These are phyloP conservation scores for Thyatira batis DNA, from an alignment of 2,888 invertebrate genomes.

Conservation along the genomic window DNA sequence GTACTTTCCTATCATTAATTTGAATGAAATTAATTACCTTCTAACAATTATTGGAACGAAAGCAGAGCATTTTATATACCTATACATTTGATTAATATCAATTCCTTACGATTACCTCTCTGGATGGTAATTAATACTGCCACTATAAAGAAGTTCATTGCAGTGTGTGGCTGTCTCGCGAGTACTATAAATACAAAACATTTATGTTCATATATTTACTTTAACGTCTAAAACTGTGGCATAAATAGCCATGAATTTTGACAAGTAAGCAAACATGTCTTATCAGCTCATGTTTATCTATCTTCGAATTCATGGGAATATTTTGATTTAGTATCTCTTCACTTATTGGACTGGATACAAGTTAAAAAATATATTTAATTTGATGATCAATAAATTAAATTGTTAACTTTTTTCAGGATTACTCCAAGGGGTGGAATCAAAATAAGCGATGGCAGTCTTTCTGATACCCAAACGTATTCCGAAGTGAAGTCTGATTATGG, in stretches of 20 bases:
- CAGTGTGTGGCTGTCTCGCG: neutral
- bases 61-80: too few species aligned
- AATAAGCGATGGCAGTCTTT: constrained; percentile 90
- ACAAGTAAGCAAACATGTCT: constrained; percentile 36
- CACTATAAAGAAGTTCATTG: neutral
- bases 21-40: neutral
- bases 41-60: too few species aligned
- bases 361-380: neutral
- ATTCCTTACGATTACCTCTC: neutral
- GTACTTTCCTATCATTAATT: neutral
- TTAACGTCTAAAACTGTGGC: neutral
- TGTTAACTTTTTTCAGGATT: constrained; percentile 54
- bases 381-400: constrained; percentile 1
- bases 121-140: neutral
- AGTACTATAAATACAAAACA: neutral
- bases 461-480: constrained; percentile 91
- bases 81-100: neutral
- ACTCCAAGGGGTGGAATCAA: constrained; percentile 80
- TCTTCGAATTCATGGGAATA: constrained; percentile 36
- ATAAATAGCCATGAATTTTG: constrained; percentile 22
- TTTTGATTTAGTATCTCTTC: constrained; percentile 6
- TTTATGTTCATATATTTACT: neutral
- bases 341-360: neutral
- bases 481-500: constrained; percentile 90
- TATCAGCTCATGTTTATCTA: constrained; percentile 30